Evolutionary conservation across 2,888 invertebrate species (phyloP).

Genomic region (Heteropelma amictum): DNA sequence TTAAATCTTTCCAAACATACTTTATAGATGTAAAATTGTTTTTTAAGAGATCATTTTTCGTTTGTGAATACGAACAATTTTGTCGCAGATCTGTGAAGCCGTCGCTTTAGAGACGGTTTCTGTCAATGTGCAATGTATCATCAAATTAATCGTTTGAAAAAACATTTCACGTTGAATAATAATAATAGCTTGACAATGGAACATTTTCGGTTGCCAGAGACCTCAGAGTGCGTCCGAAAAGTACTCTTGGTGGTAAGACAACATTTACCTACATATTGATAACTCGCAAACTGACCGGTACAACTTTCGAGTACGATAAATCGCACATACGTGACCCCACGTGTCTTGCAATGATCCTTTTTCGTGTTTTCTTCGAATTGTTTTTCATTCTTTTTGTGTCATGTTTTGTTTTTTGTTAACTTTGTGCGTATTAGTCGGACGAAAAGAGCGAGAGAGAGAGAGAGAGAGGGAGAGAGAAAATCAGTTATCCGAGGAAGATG

Average conservation of each 20-base stretch:
- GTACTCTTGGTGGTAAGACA: not conserved
- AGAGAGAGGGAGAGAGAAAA: conserved; percentile 21
- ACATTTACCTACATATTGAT: conserved; percentile 46
- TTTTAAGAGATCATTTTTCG: too few relatives aligned
- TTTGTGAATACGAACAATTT: too few relatives aligned
- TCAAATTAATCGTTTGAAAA: not conserved
- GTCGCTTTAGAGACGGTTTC: too few relatives aligned
- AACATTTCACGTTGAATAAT: not conserved
- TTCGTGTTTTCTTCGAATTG: conserved; percentile 28
- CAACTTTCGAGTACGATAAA: conserved; percentile 44
- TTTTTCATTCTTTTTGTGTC: conserved; percentile 19
- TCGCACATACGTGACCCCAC: conserved; percentile 52
- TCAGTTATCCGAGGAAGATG: conserved; percentile 55
- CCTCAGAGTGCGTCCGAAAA: not conserved
- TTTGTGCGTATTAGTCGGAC: conserved; percentile 46
- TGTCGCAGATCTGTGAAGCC: too few relatives aligned
- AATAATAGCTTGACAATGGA: too few relatives aligned
- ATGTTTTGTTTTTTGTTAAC: conserved; percentile 10
- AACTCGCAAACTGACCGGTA: conserved; percentile 30
- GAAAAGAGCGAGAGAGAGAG: conserved; percentile 24
- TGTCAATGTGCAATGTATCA: not conserved
- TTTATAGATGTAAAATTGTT: too few relatives aligned
- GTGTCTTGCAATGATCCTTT: conserved; percentile 31
- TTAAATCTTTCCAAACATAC: too few relatives aligned
- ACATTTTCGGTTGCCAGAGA: not conserved